Percentiles rank a stretch among this genome's conserved stretches.
phyloP scores from a whole-genome alignment of 2,113 vertebrate species.

The Channa argus region DNA sequence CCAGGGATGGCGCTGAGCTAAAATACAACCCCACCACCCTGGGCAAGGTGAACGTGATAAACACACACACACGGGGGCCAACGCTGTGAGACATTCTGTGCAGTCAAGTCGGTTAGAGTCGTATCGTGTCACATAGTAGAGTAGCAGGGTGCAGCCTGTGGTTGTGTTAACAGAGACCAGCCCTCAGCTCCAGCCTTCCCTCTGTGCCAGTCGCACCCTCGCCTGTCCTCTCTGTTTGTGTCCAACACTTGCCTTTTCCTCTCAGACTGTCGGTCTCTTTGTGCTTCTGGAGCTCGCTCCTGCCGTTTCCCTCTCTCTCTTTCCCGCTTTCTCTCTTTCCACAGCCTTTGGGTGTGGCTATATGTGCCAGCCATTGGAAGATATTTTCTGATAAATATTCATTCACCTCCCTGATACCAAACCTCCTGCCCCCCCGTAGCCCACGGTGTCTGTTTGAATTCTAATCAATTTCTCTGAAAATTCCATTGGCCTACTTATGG shows the following conservation, averaged over 20 bases:
- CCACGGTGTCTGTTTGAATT: conserved; percentile 75
- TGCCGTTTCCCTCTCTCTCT: conserved; percentile 14
- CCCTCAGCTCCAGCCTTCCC: conserved; percentile 46
- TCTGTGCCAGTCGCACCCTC: conserved; percentile 39
- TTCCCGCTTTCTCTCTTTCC: conserved; percentile 16
- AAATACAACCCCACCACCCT: conserved; percentile 67
- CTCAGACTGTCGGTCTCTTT: background rate
- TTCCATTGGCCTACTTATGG: conserved; percentile 75
- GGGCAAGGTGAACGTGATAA: conserved; percentile 74
- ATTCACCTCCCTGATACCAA: conserved; percentile 26
- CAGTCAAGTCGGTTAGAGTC: conserved; percentile 12
- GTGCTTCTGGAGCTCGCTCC: conserved; percentile 28
- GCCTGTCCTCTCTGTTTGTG: conserved; percentile 12
- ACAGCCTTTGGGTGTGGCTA: conserved; percentile 53
- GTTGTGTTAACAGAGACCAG: conserved; percentile 48
- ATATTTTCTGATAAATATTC: conserved; percentile 76
- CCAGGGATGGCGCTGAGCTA: conserved; percentile 40
- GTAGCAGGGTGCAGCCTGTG: conserved; percentile 35
- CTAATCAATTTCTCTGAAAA: conserved; percentile 80
- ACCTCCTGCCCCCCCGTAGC: conserved; percentile 28
- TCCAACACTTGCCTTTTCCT: conserved; percentile 36
- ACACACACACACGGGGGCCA: conserved; percentile 17
- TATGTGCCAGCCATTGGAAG: conserved; percentile 52
- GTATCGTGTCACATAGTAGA: conserved; percentile 41
- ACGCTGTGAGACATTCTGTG: conserved; percentile 21